Base-by-base conservation (phyloP, 2,797 vertebrate species). In the Cercopithecus petaurista region DNA sequence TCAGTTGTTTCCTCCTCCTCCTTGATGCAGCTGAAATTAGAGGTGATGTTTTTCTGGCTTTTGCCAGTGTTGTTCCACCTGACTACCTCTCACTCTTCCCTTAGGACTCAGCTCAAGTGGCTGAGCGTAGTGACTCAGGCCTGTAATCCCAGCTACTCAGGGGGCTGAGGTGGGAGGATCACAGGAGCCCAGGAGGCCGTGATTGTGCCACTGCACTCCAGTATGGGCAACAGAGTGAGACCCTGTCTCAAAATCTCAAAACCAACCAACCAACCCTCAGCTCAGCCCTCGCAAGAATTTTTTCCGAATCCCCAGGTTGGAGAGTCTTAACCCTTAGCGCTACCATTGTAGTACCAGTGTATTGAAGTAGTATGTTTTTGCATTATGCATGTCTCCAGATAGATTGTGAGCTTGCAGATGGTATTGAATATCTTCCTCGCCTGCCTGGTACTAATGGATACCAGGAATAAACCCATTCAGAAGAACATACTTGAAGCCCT, bases 11-110 rank as follows among this genome's bases (percentile, higher is more conserved):
- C 22, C 50, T 61, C 26, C 5, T 52, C 8, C 33, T 48, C 5
- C 1, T 0, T 39, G 64, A 19, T n/a, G 33, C 36, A 14, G 11
- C 1, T 4, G 72, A 48, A 8, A 0, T 81, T 15, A 2, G 0
- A 10, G 36, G 3, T 22, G 46, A 28, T 19, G 0, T 0, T 0
- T 0, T 61, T 81, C 73, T 79, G n/a, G 70, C 17, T 33, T n/a
- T 77, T 28, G 79, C 48, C 41, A 22, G 36, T 17, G 48, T 19
- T 5, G 7, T 21, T 61, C 46, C 21, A 10, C 43, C 33, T 39
- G 57, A 36, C 48, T 17, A 2, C 48, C 12, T 9, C 6, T 72
- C 15, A 10, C 7, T 70, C 17, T 86, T 87, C 28, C 80, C 36
- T 43, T 17, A 41, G 64, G 64, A 67, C 64, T n/a, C 15, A 33